Base-by-base conservation (phyloP, 2,888 invertebrate species). In the Anorthoa munda region DNA sequence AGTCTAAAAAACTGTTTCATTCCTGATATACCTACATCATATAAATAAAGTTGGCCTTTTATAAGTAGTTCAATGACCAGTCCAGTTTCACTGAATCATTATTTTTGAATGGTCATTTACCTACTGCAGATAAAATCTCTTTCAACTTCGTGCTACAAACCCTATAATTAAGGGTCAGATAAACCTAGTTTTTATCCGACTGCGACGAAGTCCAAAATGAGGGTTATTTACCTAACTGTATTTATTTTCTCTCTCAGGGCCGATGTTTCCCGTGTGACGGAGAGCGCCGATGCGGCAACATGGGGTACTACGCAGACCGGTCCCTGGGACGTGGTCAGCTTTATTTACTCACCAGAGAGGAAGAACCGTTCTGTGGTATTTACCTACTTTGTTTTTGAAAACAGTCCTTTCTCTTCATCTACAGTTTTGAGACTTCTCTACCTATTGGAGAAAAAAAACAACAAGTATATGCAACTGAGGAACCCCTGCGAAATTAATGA, bases 271-370 rank as follows among this genome's bases (percentile, higher is more conserved):
- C 96, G 4, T 96, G 96, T 81, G 94, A 95, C 55, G 94, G 96
- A 4, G 95, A 97, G 39, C 94, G 97, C 2, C 96, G 97, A 0
- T 99, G 99, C 92, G 98, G 98, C 51, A 98, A 98, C 91, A 99
- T 99, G 99, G 99, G 99, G 0, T 99, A 99, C 94, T 99, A 99
- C 93, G 98, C 99, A 1, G 98, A 99, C 92, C 97, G 97, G 64
- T 98, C 98, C 0, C 97, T 97, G 7, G 99, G 98, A 0, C 96
- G 98, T 46, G 99, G 99, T 0, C 98, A 98, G 86, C 96, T 99
- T n/a, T 99, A 98, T 90, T 95, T 99, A 63, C 97, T 99, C 5
- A 99, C 99, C 0, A 97, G 99, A 79, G 98, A 98, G 82, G 98
- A 98, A 90, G 98, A 99, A 92, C 99, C 99, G 0, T 99, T 99